Evolutionary conservation across 2,797 vertebrate species (phyloP).

Genomic region (Corythornis leucogaster): DNA sequence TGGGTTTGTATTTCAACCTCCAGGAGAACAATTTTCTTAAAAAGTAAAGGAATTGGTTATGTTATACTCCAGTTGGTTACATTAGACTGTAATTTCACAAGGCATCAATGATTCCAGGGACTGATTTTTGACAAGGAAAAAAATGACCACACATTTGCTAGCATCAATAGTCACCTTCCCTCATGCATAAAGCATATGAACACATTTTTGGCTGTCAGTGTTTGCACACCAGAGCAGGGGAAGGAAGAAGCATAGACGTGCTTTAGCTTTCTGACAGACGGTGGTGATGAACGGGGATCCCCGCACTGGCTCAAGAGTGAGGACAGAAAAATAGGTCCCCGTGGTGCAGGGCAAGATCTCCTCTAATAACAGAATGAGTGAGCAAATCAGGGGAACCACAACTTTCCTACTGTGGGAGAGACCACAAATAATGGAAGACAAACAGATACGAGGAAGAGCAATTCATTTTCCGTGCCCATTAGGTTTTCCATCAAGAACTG

Average conservation of each 20-base stretch:
- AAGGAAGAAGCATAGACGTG: conserved; percentile 30
- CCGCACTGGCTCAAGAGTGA: conserved; percentile 55
- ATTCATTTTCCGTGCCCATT: background rate
- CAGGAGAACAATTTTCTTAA: conserved; percentile 62
- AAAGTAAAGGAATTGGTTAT: conserved; percentile 52
- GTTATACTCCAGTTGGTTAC: conserved; percentile 43
- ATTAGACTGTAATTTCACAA: conserved; percentile 56
- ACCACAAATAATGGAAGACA: conserved; percentile 27
- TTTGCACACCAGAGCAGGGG: background rate
- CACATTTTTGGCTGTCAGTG: conserved; percentile 6
- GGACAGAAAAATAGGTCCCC: conserved; percentile 78
- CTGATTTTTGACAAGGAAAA: conserved; percentile 26
- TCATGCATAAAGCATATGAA: conserved; percentile 1
- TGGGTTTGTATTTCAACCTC: conserved; percentile 65
- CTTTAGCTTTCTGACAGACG: conserved; percentile 50
- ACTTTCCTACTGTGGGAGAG: conserved; percentile 67
- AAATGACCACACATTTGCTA: conserved; percentile 56
- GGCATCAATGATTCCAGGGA: conserved; percentile 52
- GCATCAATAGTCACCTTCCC: conserved; percentile 62
- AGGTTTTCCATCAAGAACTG: background rate
- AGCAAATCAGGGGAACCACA: conserved; percentile 67
- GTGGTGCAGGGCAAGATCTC: conserved; percentile 65
- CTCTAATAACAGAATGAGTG: conserved; percentile 72
- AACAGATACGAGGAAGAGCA: conserved; percentile 22
- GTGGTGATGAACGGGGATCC: conserved; percentile 52